Evolutionary conservation across 2,797 vertebrate genomes (phyloP), one percentile per base, ranked within the genome.

Genomic region (Nannoperca australis): DNA sequence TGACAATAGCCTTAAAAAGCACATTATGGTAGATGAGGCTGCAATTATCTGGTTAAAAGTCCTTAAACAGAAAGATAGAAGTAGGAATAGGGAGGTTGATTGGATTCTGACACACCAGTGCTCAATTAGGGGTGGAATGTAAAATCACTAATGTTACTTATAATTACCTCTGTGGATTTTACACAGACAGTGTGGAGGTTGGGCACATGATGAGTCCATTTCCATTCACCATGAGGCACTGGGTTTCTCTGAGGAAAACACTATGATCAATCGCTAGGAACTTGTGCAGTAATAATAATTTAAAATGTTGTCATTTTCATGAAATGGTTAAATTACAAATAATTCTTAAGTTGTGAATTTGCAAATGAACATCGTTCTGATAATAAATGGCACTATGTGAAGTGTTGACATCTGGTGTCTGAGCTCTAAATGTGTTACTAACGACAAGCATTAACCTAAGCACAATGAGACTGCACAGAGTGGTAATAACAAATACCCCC

Each of bases 21-120:
- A 76, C 80, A 84, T 85, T 68, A 73, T 61, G 56, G 53, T 50
- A 62, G 83, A 80, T 76, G 77, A 87, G 65, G 73, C 75, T 58
- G 76, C 82, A 91, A 83, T 92, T 86, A 87, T 83, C 77, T 74
- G 58, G 75, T 87, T 80, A 77, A 81, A 89, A 83, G 79, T 84
- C 82, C 73, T 89, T 78, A 82, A 87, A 81, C 78, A 76, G 56
- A 76, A 61, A 73, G 45, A 78, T 22, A 62, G 63, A 34, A 63
- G 45, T 61, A 84, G 85, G 74, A 91, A 90, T 70, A 27, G 73
- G 59, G 68, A 24, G 68, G 76, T 32, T 86, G 85, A 91, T 85
- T 83, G 79, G 79, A 90, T 90, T 83, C 61, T 85, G 78, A 85
- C 85, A 73, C 82, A 83, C 61, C 73, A 80, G 60, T 4, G 6